Percentiles rank a stretch among this genome's conserved stretches.
Conservation (phyloP, 2,113 vertebrate species). For the Thamnophis sirtalis region DNA sequence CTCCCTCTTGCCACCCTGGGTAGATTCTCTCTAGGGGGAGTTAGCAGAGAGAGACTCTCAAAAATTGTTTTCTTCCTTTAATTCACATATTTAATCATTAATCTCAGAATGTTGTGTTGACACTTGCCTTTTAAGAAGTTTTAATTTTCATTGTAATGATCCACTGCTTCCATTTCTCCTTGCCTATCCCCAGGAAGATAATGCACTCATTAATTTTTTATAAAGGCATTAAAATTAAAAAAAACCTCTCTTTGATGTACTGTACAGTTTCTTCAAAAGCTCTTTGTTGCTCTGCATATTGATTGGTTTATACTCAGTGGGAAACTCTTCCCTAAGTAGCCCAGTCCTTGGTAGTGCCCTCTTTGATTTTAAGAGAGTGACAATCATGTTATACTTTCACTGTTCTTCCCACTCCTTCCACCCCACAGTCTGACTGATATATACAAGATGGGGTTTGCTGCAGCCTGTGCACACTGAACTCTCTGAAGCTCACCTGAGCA, state of each 20-base stretch:
- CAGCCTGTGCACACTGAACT: not conserved
- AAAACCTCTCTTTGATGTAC: constrained; percentile 37
- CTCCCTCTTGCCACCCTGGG: not conserved
- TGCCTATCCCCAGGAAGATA: constrained; percentile 54
- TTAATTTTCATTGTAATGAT: constrained; percentile 53
- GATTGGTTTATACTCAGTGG: constrained; percentile 40
- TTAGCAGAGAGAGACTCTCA: not conserved
- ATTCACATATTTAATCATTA: constrained; percentile 14
- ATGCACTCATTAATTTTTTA: constrained; percentile 68
- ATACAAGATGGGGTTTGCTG: not conserved
- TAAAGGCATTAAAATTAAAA: constrained; percentile 63
- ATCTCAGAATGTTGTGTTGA: constrained; percentile 54
- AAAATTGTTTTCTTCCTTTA: not conserved
- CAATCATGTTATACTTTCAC: not conserved
- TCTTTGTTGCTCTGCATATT: constrained; percentile 48
- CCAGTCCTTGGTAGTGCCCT: constrained; percentile 44
- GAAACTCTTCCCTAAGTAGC: constrained; percentile 46
- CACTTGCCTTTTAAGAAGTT: constrained; percentile 64
- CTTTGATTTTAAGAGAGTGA: constrained; percentile 37
- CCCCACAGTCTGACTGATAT: not conserved
- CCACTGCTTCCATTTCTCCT: constrained; percentile 48
- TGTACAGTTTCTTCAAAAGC: constrained; percentile 42
- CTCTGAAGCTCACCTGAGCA: constrained; percentile 22
- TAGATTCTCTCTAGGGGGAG: not conserved
- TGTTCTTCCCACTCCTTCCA: not conserved